Evolutionary conservation across 2,888 invertebrate species (phyloP).

Genomic region (Eustalomyia histrio): DNA sequence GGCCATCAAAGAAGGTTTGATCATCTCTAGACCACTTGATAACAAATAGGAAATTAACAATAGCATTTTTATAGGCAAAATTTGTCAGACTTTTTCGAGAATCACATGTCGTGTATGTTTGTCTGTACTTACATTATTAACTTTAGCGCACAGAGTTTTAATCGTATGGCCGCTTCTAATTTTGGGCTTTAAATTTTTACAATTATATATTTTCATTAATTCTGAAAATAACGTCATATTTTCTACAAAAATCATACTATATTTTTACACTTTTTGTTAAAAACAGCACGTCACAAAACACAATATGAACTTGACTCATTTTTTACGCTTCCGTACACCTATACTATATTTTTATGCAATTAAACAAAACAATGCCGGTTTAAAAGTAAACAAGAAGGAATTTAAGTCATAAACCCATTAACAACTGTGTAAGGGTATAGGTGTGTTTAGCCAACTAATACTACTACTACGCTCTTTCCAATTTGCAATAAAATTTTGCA

Average conservation of each 20-base stretch:
- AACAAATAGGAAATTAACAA: too few relatives aligned
- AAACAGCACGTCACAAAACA: conserved; percentile 47
- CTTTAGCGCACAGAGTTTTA: too few relatives aligned
- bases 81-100: too few relatives aligned
- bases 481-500: conserved; percentile 6
- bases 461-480: background rate
- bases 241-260: background rate
- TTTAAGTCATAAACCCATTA: conserved; percentile 34
- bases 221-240: conserved; percentile 5
- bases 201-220: background rate
- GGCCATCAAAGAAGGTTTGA: too few relatives aligned
- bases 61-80: too few relatives aligned
- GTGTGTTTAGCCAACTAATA: conserved; percentile 46
- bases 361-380: conserved; percentile 66
- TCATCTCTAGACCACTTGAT: too few relatives aligned
- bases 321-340: conserved; percentile 61
- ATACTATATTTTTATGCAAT: conserved; percentile 10
- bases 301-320: conserved; percentile 69
- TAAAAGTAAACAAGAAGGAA: conserved; percentile 8
- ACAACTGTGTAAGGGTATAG: conserved; percentile 43
- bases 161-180: too few relatives aligned
- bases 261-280: background rate
- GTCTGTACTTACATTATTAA: too few relatives aligned
- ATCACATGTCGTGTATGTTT: too few relatives aligned
- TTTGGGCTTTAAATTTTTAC: too few relatives aligned